A percentile compares a stretch with the other conserved stretches of the same genome.
phyloP scores from a whole-genome alignment of 1,140 invertebrate genomes.

The Meloidogyne chitwoodi region DNA sequence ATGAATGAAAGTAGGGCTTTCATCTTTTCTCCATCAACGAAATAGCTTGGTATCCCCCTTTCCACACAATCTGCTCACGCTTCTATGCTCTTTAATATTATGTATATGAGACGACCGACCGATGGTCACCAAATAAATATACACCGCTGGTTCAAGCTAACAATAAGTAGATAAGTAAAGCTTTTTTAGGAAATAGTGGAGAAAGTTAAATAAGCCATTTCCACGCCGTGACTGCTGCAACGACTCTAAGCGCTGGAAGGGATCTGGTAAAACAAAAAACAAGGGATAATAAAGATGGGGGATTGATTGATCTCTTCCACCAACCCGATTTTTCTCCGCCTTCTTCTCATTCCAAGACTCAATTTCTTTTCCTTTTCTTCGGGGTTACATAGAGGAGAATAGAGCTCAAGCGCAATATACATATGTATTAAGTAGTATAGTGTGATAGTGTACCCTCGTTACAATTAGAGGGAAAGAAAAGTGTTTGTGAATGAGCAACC shows the following conservation, averaged over 20 bases:
- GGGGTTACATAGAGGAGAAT: neutral
- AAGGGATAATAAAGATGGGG: too few relatives aligned
- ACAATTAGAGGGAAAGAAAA: neutral
- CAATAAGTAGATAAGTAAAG: too few relatives aligned
- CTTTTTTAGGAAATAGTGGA: too few relatives aligned
- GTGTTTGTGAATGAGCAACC: neutral
- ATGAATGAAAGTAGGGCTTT: neutral
- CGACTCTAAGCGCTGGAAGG: neutral
- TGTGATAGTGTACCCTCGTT: neutral
- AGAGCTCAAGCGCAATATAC: neutral
- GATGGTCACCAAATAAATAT: neutral
- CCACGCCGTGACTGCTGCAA: neutral
- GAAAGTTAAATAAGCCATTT: neutral
- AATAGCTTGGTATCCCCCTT: neutral
- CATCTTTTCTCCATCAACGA: neutral
- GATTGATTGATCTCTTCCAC: neutral
- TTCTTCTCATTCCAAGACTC: neutral
- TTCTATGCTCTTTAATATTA: neutral
- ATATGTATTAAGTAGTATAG: neutral
- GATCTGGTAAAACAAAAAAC: too few relatives aligned
- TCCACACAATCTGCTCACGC: neutral
- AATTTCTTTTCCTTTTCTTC: neutral
- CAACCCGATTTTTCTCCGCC: neutral
- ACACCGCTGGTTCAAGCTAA: too few relatives aligned
- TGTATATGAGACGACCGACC: neutral